Base-by-base conservation (phyloP, 2,113 vertebrate genomes). In the Eudorcas thomsonii region DNA sequence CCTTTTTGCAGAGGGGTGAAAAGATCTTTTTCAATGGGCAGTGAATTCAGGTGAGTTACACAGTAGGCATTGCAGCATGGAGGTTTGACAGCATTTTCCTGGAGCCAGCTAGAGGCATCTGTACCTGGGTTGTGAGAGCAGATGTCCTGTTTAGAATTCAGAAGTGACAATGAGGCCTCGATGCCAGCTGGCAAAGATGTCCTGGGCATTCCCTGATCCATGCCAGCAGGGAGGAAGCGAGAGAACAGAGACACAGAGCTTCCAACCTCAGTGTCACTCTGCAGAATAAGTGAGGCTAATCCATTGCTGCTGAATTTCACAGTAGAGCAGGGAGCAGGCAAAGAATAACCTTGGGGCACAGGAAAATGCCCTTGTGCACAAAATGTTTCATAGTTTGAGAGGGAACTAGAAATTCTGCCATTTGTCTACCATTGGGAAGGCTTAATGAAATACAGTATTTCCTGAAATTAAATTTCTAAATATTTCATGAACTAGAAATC, bases 61-160 rank as follows among this genome's bases (percentile, higher is more conserved):
- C 60, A 59, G 86, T 1, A 1, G 28, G 28, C 78, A 55, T 16
- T 55, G 5, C 28, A 50, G 82, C 30, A 0, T 1, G 43, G 14
- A 86, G 43, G 15, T 64, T 43, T 86, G 90, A 84, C n/a, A 81
- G 52, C 26, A 28, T 60, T 93, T 92, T 93, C 78, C 54, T 25
- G 50, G 39, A 86, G 55, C 85, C 78, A 36, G 86, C 82, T 52
- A 0, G 0, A 78, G 86, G 91, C 87, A 45, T 64, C 82, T 12
- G 43, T 82, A 28, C 52, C 60, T 94, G 57, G n/a, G 52, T 78
- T 54, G 21, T 59, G 39, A 55, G 43, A 81, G 55, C 82, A 89
- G 62, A 94, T 3, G 21, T 50, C 82, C 85, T 91, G 30, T 92
- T 94, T 97, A 93, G 86, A 97, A 97, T 91, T 91, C 45, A 64